phyloP scores from a whole-genome alignment of 2,113 vertebrate species.

The Archilochus colubris region DNA sequence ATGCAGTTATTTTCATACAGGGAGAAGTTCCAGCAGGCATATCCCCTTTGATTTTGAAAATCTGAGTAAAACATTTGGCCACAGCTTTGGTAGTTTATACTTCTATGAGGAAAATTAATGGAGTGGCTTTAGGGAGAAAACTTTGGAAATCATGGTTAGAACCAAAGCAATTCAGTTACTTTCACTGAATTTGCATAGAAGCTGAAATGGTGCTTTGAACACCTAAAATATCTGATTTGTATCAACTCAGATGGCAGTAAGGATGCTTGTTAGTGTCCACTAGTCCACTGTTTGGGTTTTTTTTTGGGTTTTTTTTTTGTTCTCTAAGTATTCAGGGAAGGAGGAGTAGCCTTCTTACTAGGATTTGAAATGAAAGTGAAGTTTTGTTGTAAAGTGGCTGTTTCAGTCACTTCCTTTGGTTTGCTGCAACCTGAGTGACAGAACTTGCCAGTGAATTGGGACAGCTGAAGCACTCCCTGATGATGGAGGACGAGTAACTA shows the following conservation, averaged over 20 bases:
- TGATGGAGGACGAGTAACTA: background rate
- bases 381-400: background rate
- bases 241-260: background rate
- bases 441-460: background rate
- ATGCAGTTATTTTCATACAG: background rate
- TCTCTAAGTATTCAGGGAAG: background rate
- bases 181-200: background rate
- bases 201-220: background rate
- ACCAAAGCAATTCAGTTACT: background rate
- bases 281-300: background rate
- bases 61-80: background rate
- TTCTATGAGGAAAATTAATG: background rate
- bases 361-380: background rate
- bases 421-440: background rate
- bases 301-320: background rate
- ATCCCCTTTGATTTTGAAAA: constrained; percentile 1
- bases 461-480: background rate
- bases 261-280: background rate
- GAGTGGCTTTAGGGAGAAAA: background rate
- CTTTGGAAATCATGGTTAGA: background rate
- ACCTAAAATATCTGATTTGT: background rate
- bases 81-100: background rate
- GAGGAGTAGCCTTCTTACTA: background rate
- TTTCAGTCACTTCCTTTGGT: background rate
- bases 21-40: background rate